Evolutionary conservation across 2,797 vertebrate genomes (phyloP).

Genomic region (Argyrosomus regius): DNA sequence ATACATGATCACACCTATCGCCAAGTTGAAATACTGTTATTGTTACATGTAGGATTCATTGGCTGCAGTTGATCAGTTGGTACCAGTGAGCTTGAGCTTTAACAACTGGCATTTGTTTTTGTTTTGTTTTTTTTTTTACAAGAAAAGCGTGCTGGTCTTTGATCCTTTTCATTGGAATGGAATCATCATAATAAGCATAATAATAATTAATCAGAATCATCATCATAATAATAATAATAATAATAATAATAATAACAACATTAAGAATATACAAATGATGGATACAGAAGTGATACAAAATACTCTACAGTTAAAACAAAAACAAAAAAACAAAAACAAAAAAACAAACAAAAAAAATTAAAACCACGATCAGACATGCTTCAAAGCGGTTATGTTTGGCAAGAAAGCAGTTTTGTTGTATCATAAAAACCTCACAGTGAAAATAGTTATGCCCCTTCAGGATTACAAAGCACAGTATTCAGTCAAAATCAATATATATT

Average conservation of each 20-base stretch:
- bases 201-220: constrained; percentile 81
- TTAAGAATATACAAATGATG: constrained; percentile 86
- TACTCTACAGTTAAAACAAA: constrained; percentile 81
- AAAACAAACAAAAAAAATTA: constrained; percentile 78
- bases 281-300: constrained; percentile 87
- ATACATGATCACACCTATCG: constrained; percentile 58
- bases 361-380: constrained; percentile 86
- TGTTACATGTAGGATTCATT: constrained; percentile 59
- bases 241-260: constrained; percentile 75
- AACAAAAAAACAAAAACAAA: constrained; percentile 37
- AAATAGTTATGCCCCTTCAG: constrained; percentile 89
- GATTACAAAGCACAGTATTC: constrained; percentile 90
- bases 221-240: constrained; percentile 69
- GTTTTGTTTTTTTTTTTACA: constrained; percentile 41
- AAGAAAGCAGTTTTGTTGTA: constrained; percentile 88
- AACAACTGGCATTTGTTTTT: constrained; percentile 61
- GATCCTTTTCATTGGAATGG: constrained; percentile 84
- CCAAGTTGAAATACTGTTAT: constrained; percentile 66
- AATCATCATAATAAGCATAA: constrained; percentile 83
- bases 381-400: constrained; percentile 87
- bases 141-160: constrained; percentile 80
- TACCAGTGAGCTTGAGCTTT: constrained; percentile 82
- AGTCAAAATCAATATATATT: constrained; percentile 86
- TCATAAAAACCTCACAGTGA: constrained; percentile 90
- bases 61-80: constrained; percentile 83